Conservation (phyloP, 2,888 invertebrate species). For the Phortica okadai region DNA sequence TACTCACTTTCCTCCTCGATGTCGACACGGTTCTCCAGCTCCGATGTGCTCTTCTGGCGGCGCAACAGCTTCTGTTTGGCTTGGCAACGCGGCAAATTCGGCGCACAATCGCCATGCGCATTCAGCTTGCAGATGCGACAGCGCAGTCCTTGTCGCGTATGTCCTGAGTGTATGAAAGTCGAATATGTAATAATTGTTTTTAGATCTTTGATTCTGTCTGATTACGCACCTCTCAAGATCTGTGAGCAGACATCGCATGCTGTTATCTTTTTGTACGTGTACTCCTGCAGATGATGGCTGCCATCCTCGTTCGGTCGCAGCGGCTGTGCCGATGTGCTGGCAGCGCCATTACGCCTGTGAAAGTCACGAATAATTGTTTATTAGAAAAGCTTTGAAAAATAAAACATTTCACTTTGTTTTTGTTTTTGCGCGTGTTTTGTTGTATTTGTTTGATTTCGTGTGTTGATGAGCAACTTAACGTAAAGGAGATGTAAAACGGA, state of each 20-base stretch:
- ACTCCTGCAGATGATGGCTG: slow-evolving; percentile 91
- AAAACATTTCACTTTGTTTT: not conserved
- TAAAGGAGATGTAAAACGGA: not conserved
- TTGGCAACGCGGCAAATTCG: slow-evolving; percentile 89
- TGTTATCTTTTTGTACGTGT: slow-evolving; percentile 96
- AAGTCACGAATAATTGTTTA: slow-evolving; percentile 36
- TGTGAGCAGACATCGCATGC: slow-evolving; percentile 96
- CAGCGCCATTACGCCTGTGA: slow-evolving; percentile 84
- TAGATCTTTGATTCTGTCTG: not conserved
- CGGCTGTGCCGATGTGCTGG: slow-evolving; percentile 77
- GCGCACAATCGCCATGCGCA: slow-evolving; percentile 92
- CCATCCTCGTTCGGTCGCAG: slow-evolving; percentile 75
- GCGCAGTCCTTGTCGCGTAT: slow-evolving; percentile 92
- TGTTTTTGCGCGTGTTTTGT: not conserved
- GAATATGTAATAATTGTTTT: not conserved
- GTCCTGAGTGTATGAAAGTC: slow-evolving; percentile 79
- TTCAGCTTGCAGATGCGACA: slow-evolving; percentile 95
- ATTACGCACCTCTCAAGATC: slow-evolving; percentile 87
- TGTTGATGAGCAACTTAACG: not conserved
- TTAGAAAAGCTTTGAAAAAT: slow-evolving; percentile 30
- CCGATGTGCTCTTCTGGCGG: slow-evolving; percentile 92
- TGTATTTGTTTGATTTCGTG: not conserved
- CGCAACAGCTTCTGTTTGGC: slow-evolving; percentile 89
- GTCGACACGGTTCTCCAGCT: slow-evolving; percentile 85
- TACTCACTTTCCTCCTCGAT: slow-evolving; percentile 90